Base-by-base conservation (phyloP, 1,140 invertebrate species). In the Lucilia sericata region DNA sequence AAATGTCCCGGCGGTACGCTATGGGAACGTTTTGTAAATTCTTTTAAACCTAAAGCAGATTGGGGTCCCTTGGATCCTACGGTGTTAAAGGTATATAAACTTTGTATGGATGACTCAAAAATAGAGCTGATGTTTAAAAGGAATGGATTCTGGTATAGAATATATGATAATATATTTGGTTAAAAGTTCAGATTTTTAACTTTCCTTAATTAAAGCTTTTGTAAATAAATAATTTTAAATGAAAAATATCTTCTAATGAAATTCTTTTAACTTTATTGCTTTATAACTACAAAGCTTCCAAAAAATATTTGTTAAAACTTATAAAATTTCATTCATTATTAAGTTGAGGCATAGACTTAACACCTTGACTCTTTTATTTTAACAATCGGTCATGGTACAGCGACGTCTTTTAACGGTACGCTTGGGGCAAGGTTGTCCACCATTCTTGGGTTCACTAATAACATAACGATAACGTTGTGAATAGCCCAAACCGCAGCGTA, bases 371-470 rank as follows among this genome's bases (percentile, higher is more conserved):
- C 0, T 49, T 19, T 83, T 12, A 12, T 49, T 19, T 83, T 65
- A 85, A 34, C 84, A 85, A 49, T 85, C 84, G 25, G 82, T 82
- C 84, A 85, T 85, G 65, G 70, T 84, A 84, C 94, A 94, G 85
- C 91, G 90, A 55, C 92, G 91, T 75, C 91, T 92, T 86, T 93
- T 92, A 5, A 89, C 88, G 12, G 94, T 86, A 84, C 92, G 93
- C 86, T 91, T 93, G 1, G 95, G 95, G 86, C 96, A 97, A 12
- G 93, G 87, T 85, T 91, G 92, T 0, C 96, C 96, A 2, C 95
- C 95, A 88, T 96, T 95, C 86, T 93, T 90, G 0, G 95, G 91
- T 84, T 94, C 89, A 84, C 91, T 91, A 91, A 94, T 86, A 13
- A 91, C 89, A 86, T 86, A 85, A 84, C 88, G 87, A 85, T 85